Conservation (phyloP, 1,140 invertebrate genomes). For the Tyrophagus putrescentiae region DNA sequence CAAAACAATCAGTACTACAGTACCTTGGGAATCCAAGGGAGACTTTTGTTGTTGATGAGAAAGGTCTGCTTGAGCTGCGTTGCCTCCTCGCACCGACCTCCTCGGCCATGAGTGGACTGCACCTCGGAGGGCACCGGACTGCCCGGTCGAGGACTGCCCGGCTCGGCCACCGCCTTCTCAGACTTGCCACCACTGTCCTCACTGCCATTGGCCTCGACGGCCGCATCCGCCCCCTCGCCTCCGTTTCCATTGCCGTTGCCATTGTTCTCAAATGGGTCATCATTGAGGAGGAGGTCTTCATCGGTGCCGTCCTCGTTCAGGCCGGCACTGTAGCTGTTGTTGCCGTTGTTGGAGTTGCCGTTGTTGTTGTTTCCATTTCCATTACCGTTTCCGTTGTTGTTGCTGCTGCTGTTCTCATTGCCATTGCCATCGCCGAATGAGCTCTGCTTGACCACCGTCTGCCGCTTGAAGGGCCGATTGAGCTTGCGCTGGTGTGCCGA, state of each 20-base stretch:
- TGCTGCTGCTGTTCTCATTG: background rate
- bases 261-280: background rate
- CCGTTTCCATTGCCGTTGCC: background rate
- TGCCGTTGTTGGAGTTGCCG: background rate
- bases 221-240: background rate
- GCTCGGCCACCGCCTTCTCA: conserved; percentile 23
- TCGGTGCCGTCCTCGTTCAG: conserved; percentile 2
- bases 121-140: conserved; percentile 27
- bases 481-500: conserved; percentile 59
- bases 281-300: conserved; percentile 5
- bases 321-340: background rate
- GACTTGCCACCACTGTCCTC: too few species aligned
- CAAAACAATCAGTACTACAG: too few species aligned
- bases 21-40: conserved; percentile 93
- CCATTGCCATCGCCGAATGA: conserved; percentile 15
- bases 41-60: conserved; percentile 31
- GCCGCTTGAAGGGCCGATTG: conserved; percentile 44
- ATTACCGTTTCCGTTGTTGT: background rate
- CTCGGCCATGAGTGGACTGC: conserved; percentile 33
- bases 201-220: conserved; percentile 25
- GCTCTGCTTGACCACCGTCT: conserved; percentile 31
- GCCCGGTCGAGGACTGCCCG: conserved; percentile 26
- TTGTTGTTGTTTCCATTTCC: conserved; percentile 8
- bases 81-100: conserved; percentile 31
- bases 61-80: conserved; percentile 27